Base-by-base conservation (phyloP, 2,113 vertebrate genomes). In the Enhydra lutris region DNA sequence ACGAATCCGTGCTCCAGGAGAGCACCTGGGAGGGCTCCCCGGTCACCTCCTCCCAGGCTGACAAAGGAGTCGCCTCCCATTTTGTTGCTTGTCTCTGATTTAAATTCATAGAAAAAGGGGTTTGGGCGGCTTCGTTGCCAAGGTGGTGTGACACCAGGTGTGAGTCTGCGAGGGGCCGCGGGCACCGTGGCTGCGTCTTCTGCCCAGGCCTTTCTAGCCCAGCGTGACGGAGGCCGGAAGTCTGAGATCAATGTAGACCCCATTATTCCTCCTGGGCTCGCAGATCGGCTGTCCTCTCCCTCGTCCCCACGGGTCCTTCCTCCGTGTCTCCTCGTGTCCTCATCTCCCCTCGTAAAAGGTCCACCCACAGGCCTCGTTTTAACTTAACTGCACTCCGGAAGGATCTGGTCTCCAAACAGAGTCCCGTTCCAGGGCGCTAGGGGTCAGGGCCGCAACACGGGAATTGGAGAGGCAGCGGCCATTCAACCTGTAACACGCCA, bases 171-270 rank as follows among this genome's bases (percentile, higher is more conserved):
- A 10, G 8, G 10, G 45, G 50, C 6, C 29, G 61, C 6, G 21
- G 1, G 55, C 18, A 7, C 20, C 42, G 15, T 3, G 26, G 4
- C 3, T 11, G 34, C 2, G 9, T 15, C 59, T 73, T 11, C 10
- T 17, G 50, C 21, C 24, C 74, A 29, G 84, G 36, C 4, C 26
- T 18, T 5, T 36, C 17, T 26, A 26, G 34, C 34, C 73, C 10
- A 45, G 1, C 0, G 15, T 18, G 5, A 29, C 55, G 6, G 29
- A 45, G 47, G 17, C 45, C 34, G 34, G 34, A 17, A 31, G 71
- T 23, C 47, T 4, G 4, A 36, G n/a, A 34, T 15, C 23, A 0
- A 17, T 6, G 21, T 18, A 0, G 1, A 9, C 21, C 12, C 12
- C 21, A 2, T 59, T 36, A 7, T 3, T 13, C 26, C 85, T 88